Evolutionary conservation across 1,140 invertebrate species (phyloP).

Genomic region (Cydia splendana): DNA sequence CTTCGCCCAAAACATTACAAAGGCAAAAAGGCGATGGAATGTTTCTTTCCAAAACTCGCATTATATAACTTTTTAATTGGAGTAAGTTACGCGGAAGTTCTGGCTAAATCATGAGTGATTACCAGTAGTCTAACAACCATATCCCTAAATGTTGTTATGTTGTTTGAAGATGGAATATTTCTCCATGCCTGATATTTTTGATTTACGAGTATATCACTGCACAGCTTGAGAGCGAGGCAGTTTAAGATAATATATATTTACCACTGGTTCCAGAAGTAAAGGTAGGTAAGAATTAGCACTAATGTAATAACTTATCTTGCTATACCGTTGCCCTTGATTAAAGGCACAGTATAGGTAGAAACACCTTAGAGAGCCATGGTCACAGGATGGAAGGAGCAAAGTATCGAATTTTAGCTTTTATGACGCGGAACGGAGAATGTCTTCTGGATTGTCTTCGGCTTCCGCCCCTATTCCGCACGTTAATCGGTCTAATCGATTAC

Average conservation of each 20-base stretch:
- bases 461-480: background rate
- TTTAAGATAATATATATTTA: too few relatives aligned
- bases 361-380: background rate
- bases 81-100: background rate
- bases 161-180: background rate
- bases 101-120: background rate
- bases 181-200: background rate
- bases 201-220: too few relatives aligned
- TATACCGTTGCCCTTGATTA: too few relatives aligned
- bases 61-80: background rate
- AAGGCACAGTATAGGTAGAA: too few relatives aligned
- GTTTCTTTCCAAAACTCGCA: background rate
- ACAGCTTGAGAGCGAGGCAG: too few relatives aligned
- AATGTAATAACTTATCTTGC: too few relatives aligned
- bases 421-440: background rate
- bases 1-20: background rate
- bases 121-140: background rate
- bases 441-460: background rate
- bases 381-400: background rate
- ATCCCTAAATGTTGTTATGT: background rate
- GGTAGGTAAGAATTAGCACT: too few relatives aligned
- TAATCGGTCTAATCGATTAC: constrained; percentile 1
- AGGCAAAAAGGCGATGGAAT: background rate
- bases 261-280: too few relatives aligned
- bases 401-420: background rate